Evolutionary conservation across 2,888 invertebrate species (phyloP), one percentile per base, ranked within the genome.

Genomic region (Orthonychiurus folsomi): DNA sequence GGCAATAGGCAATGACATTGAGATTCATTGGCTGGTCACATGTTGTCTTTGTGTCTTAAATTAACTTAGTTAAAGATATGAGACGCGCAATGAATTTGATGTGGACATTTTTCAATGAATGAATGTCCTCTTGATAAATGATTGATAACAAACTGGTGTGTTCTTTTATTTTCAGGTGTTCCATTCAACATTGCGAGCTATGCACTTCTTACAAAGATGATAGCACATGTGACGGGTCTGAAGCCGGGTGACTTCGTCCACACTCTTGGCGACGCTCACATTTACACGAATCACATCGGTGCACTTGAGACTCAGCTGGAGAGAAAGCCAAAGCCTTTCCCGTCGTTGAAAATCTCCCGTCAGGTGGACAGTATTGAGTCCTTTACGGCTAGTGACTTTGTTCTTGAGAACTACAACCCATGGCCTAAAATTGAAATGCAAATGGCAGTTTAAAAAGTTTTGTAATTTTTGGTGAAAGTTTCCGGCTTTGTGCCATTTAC

Each of bases 171-270:
- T 63, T 1, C 60, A 71, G 71, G 71, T 37, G 71, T 73, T 3
- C 73, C 72, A n/a, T 73, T 73, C 55, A 97, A 97, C 78, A 93
- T 99, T 73, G 96, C 97, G 57, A 95, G 95, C 73, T 99, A 97
- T 78, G 84, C 96, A 1, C 77, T 97, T 27, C 81, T 97, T 2
- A 95, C 94, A 1, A 88, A 87, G 74, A 95, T 99, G 93, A 87
- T 97, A 69, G 96, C 97, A 25, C 91, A 95, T 75, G 84, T 97
- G 23, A 93, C 93, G n/a, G 86, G 85, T 55, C 80, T 95, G 54
- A 86, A 93, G 87, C 85, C 93, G 57, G 93, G 91, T 47, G 95
- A 96, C 69, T 93, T 99, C 76, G 81, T 97, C 1, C 95, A 96
- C 77, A 89, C 92, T 0, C 82, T 94, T 70, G 97, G 97, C 15